Percentiles rank a stretch among this genome's conserved stretches.
These are phyloP conservation scores for Drosophila truncata DNA, from an alignment of 1,140 invertebrate species.

Conservation along the genomic window DNA sequence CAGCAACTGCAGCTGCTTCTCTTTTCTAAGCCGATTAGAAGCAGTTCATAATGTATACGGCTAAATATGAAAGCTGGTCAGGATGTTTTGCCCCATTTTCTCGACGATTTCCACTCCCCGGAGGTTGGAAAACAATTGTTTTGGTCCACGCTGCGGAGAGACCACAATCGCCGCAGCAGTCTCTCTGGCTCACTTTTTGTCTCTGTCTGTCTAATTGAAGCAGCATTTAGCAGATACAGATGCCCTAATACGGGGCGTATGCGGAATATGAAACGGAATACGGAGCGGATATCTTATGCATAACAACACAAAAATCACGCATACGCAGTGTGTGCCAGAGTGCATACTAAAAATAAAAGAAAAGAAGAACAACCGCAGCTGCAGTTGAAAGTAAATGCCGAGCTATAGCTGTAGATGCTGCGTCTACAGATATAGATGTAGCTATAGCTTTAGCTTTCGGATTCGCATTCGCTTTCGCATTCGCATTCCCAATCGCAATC, in stretches of 20 bases:
- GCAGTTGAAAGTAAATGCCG: conserved; percentile 15
- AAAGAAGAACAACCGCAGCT: conserved; percentile 13
- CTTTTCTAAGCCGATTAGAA: conserved; percentile 75
- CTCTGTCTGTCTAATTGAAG: conserved; percentile 68
- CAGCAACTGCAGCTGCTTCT: conserved; percentile 37
- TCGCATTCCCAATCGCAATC: conserved; percentile 34
- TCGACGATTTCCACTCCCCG: not conserved
- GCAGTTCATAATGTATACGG: conserved; percentile 74
- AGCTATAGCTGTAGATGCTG: not conserved
- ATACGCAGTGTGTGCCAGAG: conserved; percentile 42
- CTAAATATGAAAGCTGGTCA: conserved; percentile 67
- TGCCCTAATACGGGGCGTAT: conserved; percentile 20
- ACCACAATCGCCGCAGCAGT: conserved; percentile 55
- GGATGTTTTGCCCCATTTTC: conserved; percentile 22
- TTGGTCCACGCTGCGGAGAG: conserved; percentile 39
- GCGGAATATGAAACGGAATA: conserved; percentile 3
- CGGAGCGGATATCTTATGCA: conserved; percentile 40
- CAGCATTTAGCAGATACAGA: conserved; percentile 47
- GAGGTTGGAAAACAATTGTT: conserved; percentile 61
- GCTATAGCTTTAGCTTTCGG: not conserved
- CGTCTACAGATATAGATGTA: not conserved
- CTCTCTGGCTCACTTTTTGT: conserved; percentile 16
- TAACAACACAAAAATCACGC: conserved; percentile 54
- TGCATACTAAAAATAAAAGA: not conserved
- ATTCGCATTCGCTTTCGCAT: conserved; percentile 9